Evolutionary conservation across 2,888 invertebrate genomes (phyloP), one percentile per base, ranked within the genome.

Genomic region (Agapostemon virescens): DNA sequence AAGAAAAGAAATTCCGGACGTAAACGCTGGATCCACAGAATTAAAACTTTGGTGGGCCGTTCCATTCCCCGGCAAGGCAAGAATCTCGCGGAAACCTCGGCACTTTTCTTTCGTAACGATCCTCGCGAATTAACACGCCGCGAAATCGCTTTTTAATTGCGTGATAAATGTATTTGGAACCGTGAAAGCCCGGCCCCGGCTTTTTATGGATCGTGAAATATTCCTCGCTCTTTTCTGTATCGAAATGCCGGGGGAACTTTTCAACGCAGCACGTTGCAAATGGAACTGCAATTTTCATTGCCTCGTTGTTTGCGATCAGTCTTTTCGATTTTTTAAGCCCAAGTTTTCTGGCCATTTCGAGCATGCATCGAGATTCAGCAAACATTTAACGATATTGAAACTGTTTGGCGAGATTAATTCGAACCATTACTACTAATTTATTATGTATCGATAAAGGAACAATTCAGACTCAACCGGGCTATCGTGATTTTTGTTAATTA

Each of bases 41-140:
- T 67, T 71, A 77, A 77, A 77, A 77, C 49, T 42, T 66, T 30
- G 55, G 61, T 23, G 38, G 36, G 42, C 61, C 38, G 63, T 33
- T 49, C n/a, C 49, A 9, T 52, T 30, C 49, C 26, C 33, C 66
- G 67, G 49, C n/a, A 11, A 49, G n/a, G 49, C n/a, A 6, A 42
- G 26, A 72, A 36, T n/a, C 52, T 30, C 36, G 6, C 64, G 74
- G 40, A 33, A 74, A 63, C 68, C 61, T 26, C 52, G 45, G 61
- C 23, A 63, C n/a, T 36, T 36, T 68, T 67, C n/a, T 38, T 23
- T 17, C 45, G 36, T 20, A 40, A 40, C 71, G 33, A 68, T 63
- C 42, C 15, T 42, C 30, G 20, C 33, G 42, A 63, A 77, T 64
- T 77, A 77, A 77, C 74, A 42, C 58, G 11, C 7, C 69, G 2